Evolutionary conservation across 2,797 vertebrate species (phyloP), one percentile per base, ranked within the genome.

Genomic region (Lacerta viridis): DNA sequence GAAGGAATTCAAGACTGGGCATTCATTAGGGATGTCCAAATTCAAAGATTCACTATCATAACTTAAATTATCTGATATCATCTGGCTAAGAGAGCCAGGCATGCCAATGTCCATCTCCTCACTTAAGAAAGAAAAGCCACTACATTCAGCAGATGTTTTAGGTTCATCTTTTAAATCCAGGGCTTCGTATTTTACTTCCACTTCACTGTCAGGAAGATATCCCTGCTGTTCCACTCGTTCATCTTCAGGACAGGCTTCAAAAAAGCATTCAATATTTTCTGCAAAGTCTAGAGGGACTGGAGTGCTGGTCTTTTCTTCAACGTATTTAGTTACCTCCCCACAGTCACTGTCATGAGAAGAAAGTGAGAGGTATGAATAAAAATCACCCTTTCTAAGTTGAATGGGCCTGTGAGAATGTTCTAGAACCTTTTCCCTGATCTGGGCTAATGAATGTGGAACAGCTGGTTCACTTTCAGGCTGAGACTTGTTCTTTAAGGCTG

Each of bases 341-440:
- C 99, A 99, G 96, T 99, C 99, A 90, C 99, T 99, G 96, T 99
- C 99, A 90, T 99, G 99, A 85, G 99, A 99, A 85, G 99, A 99
- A 88, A 99, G 98, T 13, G 99, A 99, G 93, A 99, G 96, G 89
- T 99, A 99, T 87, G 99, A 98, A 97, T 99, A 99, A 95, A 99
- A 99, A 96, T 99, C 99, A 3, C 99, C 98, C 87, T 98, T 98
- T 64, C 98, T 97, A 66, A 99, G 97, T 87, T 98, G 98, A 79
- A 99, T 98, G 84, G 98, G 98, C 85, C 97, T 97, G 92, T 99
- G 99, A 92, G 98, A 99, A 94, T 99, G 98, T 92, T 99, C 98
- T 33, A 99, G 93, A 77, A 99, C 98, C 96, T 99, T 99, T 94
- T 99, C 98, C 95, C 97, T 98, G 95, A 99, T 99, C 85, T 98